These are phyloP conservation scores for Lepus townsendii DNA, from an alignment of 2,797 vertebrate genomes.

Conservation along the genomic window DNA sequence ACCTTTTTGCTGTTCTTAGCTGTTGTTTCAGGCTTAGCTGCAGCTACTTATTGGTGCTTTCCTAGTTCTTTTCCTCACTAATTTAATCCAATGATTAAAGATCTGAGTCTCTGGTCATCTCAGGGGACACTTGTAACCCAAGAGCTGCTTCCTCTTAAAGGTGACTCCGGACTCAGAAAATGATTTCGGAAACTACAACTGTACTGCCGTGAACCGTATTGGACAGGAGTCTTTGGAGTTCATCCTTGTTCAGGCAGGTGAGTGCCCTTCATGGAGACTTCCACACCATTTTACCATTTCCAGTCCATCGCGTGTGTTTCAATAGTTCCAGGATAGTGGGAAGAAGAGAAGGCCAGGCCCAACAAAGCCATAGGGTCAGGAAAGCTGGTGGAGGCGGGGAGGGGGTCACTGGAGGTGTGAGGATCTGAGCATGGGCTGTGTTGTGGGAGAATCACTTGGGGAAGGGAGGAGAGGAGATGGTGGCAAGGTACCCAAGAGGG, in stretches of 20 bases:
- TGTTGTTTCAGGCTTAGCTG: not conserved
- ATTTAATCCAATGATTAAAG: not conserved
- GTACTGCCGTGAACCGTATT: constrained; percentile 97
- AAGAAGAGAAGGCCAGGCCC: not conserved
- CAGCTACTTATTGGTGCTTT: not conserved
- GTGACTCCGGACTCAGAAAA: constrained; percentile 97
- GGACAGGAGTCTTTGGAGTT: constrained; percentile 98
- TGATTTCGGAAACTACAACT: constrained; percentile 99
- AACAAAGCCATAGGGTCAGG: not conserved
- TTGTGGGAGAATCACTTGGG: not conserved
- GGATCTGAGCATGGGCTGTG: fast-evolving
- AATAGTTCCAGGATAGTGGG: not conserved
- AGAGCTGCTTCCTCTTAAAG: constrained; percentile 85
- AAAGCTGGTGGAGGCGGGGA: not conserved
- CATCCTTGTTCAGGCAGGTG: constrained; percentile 98
- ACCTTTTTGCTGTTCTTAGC: not conserved
- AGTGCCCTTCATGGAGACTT: constrained; percentile 76
- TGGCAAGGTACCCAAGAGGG: not conserved
- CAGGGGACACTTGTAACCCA: not conserved
- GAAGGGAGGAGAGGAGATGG: not conserved
- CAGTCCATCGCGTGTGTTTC: not conserved
- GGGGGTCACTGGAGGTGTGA: not conserved
- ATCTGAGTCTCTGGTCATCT: not conserved
- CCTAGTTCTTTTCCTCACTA: not conserved
- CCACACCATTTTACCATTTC: not conserved